Conservation (phyloP, 2,888 invertebrate species). For the Lepidocyrtoides sp. region DNA sequence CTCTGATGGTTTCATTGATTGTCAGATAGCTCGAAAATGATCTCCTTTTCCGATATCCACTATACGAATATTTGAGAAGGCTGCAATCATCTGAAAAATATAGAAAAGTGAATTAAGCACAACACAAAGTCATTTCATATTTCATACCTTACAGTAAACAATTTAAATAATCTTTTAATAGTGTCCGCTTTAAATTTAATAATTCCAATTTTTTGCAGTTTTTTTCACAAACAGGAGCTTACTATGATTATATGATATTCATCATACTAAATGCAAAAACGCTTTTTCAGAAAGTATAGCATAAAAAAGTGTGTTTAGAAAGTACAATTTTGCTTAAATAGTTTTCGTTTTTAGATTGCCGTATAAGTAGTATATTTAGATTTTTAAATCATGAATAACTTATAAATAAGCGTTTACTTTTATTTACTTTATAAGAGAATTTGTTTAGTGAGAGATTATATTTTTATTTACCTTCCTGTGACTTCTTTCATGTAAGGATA, state of each 20-base stretch:
- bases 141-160: background rate
- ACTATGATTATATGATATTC: no score
- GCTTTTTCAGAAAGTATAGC: no score
- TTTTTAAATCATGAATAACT: no score
- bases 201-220: no score
- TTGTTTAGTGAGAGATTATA: background rate
- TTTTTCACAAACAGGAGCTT: no score
- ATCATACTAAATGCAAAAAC: no score
- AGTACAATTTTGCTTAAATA: no score
- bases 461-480: constrained; percentile 3
- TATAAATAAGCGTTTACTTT: background rate
- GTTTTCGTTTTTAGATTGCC: no score
- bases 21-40: constrained; percentile 65
- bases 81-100: constrained; percentile 67
- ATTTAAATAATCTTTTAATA: no score
- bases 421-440: background rate
- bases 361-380: no score
- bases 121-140: background rate
- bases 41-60: constrained; percentile 48
- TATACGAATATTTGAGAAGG: constrained; percentile 65
- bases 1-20: background rate
- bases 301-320: no score
- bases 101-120: constrained; percentile 8
- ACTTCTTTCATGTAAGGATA: background rate
- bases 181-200: no score